phyloP scores from a whole-genome alignment of 2,113 vertebrate species.

The Nibea coibor region DNA sequence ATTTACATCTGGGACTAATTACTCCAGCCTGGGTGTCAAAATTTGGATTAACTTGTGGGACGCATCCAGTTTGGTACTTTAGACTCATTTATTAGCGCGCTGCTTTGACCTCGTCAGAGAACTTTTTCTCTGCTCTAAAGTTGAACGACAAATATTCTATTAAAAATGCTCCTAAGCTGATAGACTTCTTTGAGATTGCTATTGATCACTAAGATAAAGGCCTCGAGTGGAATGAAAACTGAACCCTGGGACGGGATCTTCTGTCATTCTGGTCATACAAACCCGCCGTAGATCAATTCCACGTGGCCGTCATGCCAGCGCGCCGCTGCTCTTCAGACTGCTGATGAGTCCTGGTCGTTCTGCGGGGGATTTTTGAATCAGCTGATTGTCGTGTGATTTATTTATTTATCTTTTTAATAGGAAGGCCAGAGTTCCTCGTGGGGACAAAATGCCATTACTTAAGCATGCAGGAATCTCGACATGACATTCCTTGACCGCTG shows the following conservation, averaged over 20 bases:
- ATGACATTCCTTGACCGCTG: slow-evolving; percentile 80
- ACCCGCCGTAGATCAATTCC: slow-evolving; percentile 38
- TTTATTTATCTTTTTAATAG: slow-evolving; percentile 4
- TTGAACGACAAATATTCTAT: slow-evolving; percentile 46
- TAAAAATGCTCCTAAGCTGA: slow-evolving; percentile 39
- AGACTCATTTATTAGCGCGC: slow-evolving; percentile 44
- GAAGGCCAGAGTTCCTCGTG: slow-evolving; percentile 58
- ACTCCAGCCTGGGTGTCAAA: slow-evolving; percentile 70
- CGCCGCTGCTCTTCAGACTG: slow-evolving; percentile 21
- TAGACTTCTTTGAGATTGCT: slow-evolving; percentile 55
- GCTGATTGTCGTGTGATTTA: slow-evolving; percentile 72
- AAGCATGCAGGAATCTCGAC: slow-evolving; percentile 75
- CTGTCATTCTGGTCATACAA: slow-evolving; percentile 46
- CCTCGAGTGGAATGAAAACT: slow-evolving; percentile 30
- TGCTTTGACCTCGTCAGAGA: slow-evolving; percentile 59
- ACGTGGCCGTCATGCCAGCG: not conserved
- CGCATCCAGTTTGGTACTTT: slow-evolving; percentile 50
- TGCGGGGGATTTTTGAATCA: slow-evolving; percentile 47
- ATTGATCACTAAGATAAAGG: slow-evolving; percentile 65
- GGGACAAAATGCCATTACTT: slow-evolving; percentile 74
- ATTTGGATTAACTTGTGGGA: slow-evolving; percentile 69
- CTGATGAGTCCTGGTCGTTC: slow-evolving; percentile 41
- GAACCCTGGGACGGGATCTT: slow-evolving; percentile 24
- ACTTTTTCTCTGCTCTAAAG: slow-evolving; percentile 37
- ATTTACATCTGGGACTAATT: slow-evolving; percentile 82